These are phyloP conservation scores for Bos taurus DNA, from an alignment of 2,113 vertebrate genomes.

Conservation along the genomic window ARS-UCD2.0 NC_037335.1:5047001-5047500, in stretches of 20 bases:
- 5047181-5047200: neutral
- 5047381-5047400: neutral
- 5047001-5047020: neutral
- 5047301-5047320: neutral
- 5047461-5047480: neutral
- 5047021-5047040: neutral
- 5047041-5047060: neutral
- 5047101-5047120: neutral
- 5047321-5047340: neutral
- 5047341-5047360: neutral
- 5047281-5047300: neutral
- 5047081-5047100: slow-evolving; percentile 5
- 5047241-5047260: neutral
- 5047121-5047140: neutral
- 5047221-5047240: neutral
- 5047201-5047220: neutral
- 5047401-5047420: neutral
- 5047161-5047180: neutral
- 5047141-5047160: neutral
- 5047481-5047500: neutral
- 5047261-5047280: neutral
- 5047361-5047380: neutral
- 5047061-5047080: neutral
- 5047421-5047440: neutral
- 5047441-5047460: neutral